A percentile compares a stretch with the other conserved stretches of the same genome.
Conservation (phyloP, 2,797 vertebrate genomes). For the Sebastes baramenuke region DNA sequence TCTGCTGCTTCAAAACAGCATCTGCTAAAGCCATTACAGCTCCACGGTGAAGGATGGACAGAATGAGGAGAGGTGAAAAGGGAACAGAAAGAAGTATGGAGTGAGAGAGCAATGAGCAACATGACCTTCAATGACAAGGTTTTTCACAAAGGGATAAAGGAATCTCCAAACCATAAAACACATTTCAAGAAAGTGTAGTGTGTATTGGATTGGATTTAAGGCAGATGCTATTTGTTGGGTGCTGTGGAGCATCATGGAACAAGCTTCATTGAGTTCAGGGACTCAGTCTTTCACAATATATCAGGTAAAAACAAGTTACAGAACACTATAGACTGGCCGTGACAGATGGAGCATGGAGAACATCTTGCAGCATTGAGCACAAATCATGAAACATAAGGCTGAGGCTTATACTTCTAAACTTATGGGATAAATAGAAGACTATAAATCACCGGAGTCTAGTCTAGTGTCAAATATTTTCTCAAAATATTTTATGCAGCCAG, state of each 20-base stretch:
- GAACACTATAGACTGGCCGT: neutral
- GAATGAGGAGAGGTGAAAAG: conserved; percentile 13
- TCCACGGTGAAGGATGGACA: neutral
- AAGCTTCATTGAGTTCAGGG: conserved; percentile 5
- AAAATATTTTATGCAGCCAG: neutral
- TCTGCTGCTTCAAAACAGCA: conserved; percentile 49
- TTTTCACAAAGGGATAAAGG: conserved; percentile 5
- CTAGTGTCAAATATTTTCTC: neutral
- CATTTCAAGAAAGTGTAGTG: neutral
- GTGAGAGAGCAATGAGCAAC: neutral
- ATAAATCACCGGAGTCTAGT: neutral
- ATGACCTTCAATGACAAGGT: conserved; percentile 3
- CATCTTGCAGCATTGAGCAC: neutral
- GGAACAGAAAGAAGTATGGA: conserved; percentile 26
- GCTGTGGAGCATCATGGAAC: conserved; percentile 49
- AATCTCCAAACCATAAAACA: conserved; percentile 16
- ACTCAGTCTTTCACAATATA: conserved; percentile 23
- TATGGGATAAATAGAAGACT: neutral
- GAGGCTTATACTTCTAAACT: neutral
- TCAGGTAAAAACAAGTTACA: conserved; percentile 6
- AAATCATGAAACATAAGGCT: neutral
- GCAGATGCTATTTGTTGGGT: conserved; percentile 59
- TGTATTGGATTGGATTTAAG: neutral
- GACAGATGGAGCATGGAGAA: neutral
- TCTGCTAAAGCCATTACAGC: conserved; percentile 56